A percentile compares a stretch with the other conserved stretches of the same genome.
These are phyloP conservation scores for Anoplolepis gracilipes DNA, from an alignment of 1,140 invertebrate species.

Conservation along the genomic window DNA sequence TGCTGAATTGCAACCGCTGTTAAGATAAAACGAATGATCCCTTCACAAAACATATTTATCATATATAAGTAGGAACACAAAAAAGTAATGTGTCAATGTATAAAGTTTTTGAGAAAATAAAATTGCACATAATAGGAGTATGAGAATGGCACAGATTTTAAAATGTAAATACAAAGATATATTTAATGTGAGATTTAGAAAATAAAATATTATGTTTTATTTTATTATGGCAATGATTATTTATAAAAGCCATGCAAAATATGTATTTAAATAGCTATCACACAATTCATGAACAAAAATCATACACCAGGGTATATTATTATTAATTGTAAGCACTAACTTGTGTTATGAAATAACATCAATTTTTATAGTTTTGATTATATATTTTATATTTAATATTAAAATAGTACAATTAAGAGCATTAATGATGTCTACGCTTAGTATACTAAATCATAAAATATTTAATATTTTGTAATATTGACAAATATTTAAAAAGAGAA, in stretches of 20 bases:
- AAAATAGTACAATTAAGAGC: not conserved
- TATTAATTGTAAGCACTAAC: not conserved
- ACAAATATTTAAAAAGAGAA: too few species aligned
- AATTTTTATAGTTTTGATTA: slow-evolving; percentile 4
- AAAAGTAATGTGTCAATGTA: not conserved
- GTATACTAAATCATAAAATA: too few species aligned
- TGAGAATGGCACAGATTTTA: not conserved
- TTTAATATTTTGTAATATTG: too few species aligned
- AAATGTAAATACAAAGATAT: not conserved
- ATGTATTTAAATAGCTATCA: slow-evolving; percentile 26
- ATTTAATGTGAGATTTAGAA: not conserved
- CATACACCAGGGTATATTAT: not conserved
- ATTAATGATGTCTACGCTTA: too few species aligned
- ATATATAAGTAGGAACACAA: slow-evolving; percentile 8
- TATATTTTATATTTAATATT: not conserved
- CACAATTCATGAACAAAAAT: not conserved
- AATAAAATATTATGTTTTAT: not conserved
- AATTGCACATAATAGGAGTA: not conserved
- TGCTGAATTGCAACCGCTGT: slow-evolving; percentile 85
- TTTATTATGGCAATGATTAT: slow-evolving; percentile 12
- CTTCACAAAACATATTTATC: slow-evolving; percentile 31
- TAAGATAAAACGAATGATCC: slow-evolving; percentile 78
- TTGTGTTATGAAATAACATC: not conserved
- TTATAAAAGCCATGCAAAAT: slow-evolving; percentile 63
- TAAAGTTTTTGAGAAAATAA: slow-evolving; percentile 27